Percentiles rank a stretch among this genome's conserved stretches.
phyloP scores from a whole-genome alignment of 2,113 vertebrate genomes.

The Platycercus adscitus region DNA sequence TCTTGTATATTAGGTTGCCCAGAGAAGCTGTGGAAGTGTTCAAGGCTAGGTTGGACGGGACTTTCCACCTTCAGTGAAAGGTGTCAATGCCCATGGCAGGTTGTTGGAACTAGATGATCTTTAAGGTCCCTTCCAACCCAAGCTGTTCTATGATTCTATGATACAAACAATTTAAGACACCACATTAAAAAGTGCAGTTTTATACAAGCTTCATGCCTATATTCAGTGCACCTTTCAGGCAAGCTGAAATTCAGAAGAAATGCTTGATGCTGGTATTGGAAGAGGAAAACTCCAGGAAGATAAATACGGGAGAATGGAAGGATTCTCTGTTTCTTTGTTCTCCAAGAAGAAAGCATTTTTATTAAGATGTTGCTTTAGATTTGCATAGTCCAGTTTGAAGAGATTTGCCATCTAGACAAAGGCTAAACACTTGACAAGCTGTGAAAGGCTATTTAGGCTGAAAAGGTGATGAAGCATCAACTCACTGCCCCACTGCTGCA shows the following conservation, averaged over 20 bases:
- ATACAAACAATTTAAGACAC: not conserved
- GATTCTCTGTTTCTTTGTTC: not conserved
- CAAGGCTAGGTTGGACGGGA: not conserved
- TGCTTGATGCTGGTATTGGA: not conserved
- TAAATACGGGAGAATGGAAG: not conserved
- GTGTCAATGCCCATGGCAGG: not conserved
- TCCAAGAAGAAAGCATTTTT: not conserved
- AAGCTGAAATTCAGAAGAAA: not conserved
- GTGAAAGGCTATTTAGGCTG: constrained; percentile 11
- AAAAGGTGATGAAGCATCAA: not conserved
- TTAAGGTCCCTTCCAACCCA: not conserved
- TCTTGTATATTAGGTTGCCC: not conserved
- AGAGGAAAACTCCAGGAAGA: not conserved
- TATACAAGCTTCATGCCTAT: not conserved
- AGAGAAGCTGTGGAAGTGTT: not conserved
- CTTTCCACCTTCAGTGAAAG: not conserved
- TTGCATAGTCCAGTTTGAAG: not conserved
- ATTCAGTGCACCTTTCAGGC: not conserved
- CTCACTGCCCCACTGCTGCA: not conserved
- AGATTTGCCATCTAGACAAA: not conserved
- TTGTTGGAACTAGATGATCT: not conserved
- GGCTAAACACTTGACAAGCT: not conserved
- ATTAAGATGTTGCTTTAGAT: not conserved
- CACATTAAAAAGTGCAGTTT: not conserved
- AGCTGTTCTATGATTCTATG: not conserved